Evolutionary conservation across 2,888 invertebrate genomes (phyloP).

Genomic region (Suillia variegata): DNA sequence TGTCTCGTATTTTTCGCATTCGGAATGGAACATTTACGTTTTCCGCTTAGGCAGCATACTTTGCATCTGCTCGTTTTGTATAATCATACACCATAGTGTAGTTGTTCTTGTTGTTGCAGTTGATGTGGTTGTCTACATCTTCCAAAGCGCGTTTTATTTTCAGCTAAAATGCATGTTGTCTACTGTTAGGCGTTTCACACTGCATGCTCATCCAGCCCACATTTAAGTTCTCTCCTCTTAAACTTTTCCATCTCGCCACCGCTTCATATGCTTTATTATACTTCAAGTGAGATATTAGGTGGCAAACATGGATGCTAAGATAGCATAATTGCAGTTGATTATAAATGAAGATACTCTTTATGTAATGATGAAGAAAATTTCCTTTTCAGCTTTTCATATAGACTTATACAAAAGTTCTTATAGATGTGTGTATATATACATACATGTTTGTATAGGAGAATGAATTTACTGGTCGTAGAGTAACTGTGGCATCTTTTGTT

Average conservation of each 20-base stretch:
- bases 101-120: neutral
- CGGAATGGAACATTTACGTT: neutral
- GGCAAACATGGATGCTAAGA: conserved; percentile 35
- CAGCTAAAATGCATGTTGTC: neutral
- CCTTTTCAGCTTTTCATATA: neutral
- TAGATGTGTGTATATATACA: neutral
- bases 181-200: neutral
- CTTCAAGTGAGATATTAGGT: conserved; percentile 37
- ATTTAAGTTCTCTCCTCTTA: too few species aligned
- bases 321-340: conserved; percentile 38
- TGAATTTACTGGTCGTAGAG: neutral
- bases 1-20: neutral
- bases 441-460: neutral
- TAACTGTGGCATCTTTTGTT: neutral
- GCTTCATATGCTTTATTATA: conserved; percentile 10
- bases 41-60: neutral
- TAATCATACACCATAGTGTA: neutral
- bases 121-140: too few species aligned
- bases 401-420: neutral
- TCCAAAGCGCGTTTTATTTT: conserved; percentile 8
- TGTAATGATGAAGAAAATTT: conserved; percentile 2
- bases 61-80: conserved; percentile 14
- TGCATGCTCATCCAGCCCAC: neutral
- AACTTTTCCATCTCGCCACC: too few species aligned
- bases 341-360: conserved; percentile 23